Conservation (phyloP, 64 coral and sea anemone genomes). For the Montipora foliosa region DNA sequence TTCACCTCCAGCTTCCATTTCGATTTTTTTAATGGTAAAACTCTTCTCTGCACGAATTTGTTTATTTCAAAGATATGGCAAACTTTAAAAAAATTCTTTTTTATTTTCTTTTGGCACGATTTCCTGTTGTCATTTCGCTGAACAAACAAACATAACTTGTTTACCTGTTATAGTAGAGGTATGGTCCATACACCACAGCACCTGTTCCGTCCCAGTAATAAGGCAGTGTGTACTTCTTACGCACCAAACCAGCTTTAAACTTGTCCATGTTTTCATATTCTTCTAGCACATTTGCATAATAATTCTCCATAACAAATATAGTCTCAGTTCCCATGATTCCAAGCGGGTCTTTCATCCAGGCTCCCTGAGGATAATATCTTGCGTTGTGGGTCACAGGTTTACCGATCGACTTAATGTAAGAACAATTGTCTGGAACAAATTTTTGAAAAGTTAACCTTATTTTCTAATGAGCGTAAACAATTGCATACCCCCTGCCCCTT, state of each 20-base stretch:
- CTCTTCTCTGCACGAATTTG: too few species aligned
- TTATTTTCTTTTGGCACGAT: not conserved
- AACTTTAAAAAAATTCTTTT: not conserved
- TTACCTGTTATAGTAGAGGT: slow-evolving; percentile 61
- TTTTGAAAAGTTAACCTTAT: too few species aligned
- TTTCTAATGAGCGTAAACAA: too few species aligned
- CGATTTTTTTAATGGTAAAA: too few species aligned
- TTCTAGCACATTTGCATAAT: not conserved
- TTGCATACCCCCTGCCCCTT: too few species aligned
- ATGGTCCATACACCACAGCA: slow-evolving; percentile 30
- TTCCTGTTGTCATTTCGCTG: not conserved
- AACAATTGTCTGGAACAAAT: slow-evolving; percentile 9
- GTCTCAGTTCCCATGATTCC: slow-evolving; percentile 51
- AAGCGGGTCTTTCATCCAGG: slow-evolving; percentile 67
- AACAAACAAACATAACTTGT: not conserved
- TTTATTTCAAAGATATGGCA: too few species aligned
- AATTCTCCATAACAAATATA: slow-evolving; percentile 27
- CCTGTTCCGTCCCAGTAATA: slow-evolving; percentile 48
- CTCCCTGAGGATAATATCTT: not conserved
- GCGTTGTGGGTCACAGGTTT: slow-evolving; percentile 31
- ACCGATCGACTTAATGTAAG: slow-evolving; percentile 30
- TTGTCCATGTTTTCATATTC: slow-evolving; percentile 57
- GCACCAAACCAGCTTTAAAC: slow-evolving; percentile 33
- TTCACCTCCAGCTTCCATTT: too few species aligned
- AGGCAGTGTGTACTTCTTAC: slow-evolving; percentile 33